Evolutionary conservation across 2,888 invertebrate genomes (phyloP).

Genomic region (Teinopalpus imperialis): DNA sequence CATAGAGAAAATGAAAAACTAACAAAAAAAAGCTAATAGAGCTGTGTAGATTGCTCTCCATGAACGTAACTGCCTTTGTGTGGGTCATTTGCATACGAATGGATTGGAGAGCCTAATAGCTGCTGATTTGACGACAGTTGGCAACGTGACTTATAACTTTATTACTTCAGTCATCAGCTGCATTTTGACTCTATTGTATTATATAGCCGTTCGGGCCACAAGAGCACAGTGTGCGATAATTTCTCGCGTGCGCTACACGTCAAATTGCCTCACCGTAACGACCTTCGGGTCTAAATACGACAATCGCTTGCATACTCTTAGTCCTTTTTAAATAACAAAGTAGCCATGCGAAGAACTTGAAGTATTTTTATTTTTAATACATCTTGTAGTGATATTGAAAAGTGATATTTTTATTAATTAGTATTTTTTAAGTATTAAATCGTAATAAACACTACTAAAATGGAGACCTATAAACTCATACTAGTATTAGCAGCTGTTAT

Average conservation of each 20-base stretch:
- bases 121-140: constrained; percentile 1
- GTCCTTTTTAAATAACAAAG: constrained; percentile 33
- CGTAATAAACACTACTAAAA: constrained; percentile 36
- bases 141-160: constrained; percentile 5
- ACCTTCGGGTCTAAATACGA: constrained; percentile 33
- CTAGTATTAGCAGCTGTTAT: constrained; percentile 38
- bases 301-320: constrained; percentile 38
- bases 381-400: constrained; percentile 40
- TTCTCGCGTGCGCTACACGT: constrained; percentile 46
- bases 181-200: constrained; percentile 17
- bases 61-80: not conserved
- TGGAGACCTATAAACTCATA: constrained; percentile 36
- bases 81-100: constrained; percentile 5
- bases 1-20: no score
- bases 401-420: constrained; percentile 36
- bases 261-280: constrained; percentile 28
- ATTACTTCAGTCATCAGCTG: constrained; percentile 8
- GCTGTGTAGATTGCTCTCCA: not conserved
- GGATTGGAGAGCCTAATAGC: not conserved
- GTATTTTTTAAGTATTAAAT: constrained; percentile 31
- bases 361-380: constrained; percentile 32
- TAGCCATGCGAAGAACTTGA: constrained; percentile 43
- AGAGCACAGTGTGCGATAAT: constrained; percentile 44
- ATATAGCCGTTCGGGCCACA: constrained; percentile 23
- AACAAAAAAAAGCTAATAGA: no score